These are phyloP conservation scores for Drosophila flavopinicola DNA, from an alignment of 2,888 invertebrate species.

Conservation along the genomic window DNA sequence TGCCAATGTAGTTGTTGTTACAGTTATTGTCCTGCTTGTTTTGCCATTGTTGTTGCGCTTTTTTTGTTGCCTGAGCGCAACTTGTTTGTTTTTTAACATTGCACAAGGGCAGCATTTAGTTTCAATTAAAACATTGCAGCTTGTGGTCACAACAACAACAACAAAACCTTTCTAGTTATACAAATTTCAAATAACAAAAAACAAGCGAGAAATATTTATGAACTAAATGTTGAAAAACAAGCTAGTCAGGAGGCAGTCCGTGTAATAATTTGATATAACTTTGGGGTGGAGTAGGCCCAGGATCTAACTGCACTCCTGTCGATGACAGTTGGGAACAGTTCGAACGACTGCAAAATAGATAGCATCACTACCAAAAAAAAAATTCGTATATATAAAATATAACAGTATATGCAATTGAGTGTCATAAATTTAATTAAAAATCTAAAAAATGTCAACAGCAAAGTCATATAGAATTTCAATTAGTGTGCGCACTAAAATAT, in stretches of 20 bases:
- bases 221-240: conserved; percentile 24
- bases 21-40: conserved; percentile 21
- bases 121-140: conserved; percentile 80
- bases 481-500: conserved; percentile 41
- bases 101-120: conserved; percentile 78
- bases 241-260: conserved; percentile 26
- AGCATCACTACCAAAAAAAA: conserved; percentile 2
- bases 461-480: conserved; percentile 69
- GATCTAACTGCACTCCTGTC: conserved; percentile 22
- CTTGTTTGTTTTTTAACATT: conserved; percentile 69
- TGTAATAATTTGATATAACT: conserved; percentile 57
- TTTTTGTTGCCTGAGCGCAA: conserved; percentile 14
- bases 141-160: conserved; percentile 61
- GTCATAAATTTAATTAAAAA: conserved; percentile 72
- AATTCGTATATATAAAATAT: neutral
- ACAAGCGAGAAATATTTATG: conserved; percentile 4
- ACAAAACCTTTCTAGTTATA: conserved; percentile 51
- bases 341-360: conserved; percentile 43
- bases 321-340: conserved; percentile 44
- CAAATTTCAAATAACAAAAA: conserved; percentile 40
- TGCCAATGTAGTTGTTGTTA: conserved; percentile 45
- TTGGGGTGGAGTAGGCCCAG: conserved; percentile 14
- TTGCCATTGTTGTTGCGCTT: conserved; percentile 11
- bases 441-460: conserved; percentile 67
- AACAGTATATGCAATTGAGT: conserved; percentile 16